Conservation (phyloP, 2,888 invertebrate species). For the Drosophila phalerata region DNA sequence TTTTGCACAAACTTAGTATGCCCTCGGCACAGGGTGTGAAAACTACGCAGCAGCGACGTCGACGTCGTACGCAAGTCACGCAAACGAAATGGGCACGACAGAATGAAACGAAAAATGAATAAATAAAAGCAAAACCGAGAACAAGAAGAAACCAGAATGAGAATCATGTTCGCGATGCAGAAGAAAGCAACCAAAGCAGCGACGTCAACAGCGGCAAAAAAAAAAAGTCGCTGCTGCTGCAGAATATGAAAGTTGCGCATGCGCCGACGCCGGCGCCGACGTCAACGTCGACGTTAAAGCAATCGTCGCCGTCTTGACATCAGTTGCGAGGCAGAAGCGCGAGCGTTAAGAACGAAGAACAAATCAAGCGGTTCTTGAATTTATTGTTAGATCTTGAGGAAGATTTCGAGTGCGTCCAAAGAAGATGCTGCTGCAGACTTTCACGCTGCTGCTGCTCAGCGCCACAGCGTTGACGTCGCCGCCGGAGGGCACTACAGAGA, state of each 20-base stretch:
- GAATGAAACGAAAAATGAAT: constrained; percentile 53
- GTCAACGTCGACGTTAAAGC: constrained; percentile 51
- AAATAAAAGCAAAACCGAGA: constrained; percentile 57
- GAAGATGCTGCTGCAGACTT: constrained; percentile 60
- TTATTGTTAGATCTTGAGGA: not conserved
- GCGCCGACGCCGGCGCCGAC: constrained; percentile 45
- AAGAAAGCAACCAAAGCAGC: constrained; percentile 64
- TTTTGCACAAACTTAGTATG: not conserved
- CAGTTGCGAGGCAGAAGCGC: constrained; percentile 78
- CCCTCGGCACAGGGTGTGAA: not conserved
- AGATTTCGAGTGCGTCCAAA: constrained; percentile 1
- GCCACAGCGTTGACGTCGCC: constrained; percentile 22
- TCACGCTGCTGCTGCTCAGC: constrained; percentile 44
- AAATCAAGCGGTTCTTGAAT: constrained; percentile 27
- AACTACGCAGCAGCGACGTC: constrained; percentile 22
- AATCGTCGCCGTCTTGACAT: constrained; percentile 38
- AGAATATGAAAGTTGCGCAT: constrained; percentile 79
- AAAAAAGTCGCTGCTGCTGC: constrained; percentile 40
- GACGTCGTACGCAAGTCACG: constrained; percentile 72
- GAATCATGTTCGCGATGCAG: constrained; percentile 57
- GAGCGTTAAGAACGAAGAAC: constrained; percentile 72
- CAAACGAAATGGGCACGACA: constrained; percentile 77
- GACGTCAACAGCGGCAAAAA: constrained; percentile 18
- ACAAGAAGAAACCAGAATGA: constrained; percentile 64
- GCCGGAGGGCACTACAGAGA: constrained; percentile 20